Percentiles rank a stretch among this genome's conserved stretches.
phyloP scores from a whole-genome alignment of 53 echinoderm and acorn worm species.

The Hippasteria phrygiana region DNA sequence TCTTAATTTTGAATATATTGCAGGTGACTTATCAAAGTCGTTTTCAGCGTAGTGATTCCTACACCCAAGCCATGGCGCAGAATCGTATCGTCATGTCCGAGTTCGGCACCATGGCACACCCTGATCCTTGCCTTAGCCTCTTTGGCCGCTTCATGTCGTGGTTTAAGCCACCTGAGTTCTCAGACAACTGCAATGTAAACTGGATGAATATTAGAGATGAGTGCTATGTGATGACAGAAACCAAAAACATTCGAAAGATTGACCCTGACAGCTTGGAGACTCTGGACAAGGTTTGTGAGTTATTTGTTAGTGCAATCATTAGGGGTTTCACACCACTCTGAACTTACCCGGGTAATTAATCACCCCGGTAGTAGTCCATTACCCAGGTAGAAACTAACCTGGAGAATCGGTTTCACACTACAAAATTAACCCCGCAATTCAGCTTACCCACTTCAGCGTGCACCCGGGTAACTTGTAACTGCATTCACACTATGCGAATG shows the following conservation, averaged over 20 bases:
- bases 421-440: no score
- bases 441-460: no score
- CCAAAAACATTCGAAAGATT: constrained; percentile 58
- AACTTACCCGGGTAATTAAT: no score
- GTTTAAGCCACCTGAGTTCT: constrained; percentile 44
- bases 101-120: constrained; percentile 79
- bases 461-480: no score
- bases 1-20: neutral
- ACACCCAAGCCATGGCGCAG: constrained; percentile 69
- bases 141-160: constrained; percentile 77
- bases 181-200: constrained; percentile 89
- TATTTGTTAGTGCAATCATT: no score
- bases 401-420: no score
- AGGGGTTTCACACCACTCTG: no score
- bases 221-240: constrained; percentile 74
- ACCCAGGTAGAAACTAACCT: no score
- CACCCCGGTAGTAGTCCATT: no score
- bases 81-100: constrained; percentile 77
- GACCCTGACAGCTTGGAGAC: constrained; percentile 74
- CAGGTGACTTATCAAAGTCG: constrained; percentile 65
- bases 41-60: constrained; percentile 70
- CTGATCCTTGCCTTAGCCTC: constrained; percentile 88
- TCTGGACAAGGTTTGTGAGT: constrained; percentile 65
- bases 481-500: no score
- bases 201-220: constrained; percentile 77